These are phyloP conservation scores for Cataglyphis cursor DNA, from an alignment of 2,888 invertebrate genomes.

Conservation along the genomic window DNA sequence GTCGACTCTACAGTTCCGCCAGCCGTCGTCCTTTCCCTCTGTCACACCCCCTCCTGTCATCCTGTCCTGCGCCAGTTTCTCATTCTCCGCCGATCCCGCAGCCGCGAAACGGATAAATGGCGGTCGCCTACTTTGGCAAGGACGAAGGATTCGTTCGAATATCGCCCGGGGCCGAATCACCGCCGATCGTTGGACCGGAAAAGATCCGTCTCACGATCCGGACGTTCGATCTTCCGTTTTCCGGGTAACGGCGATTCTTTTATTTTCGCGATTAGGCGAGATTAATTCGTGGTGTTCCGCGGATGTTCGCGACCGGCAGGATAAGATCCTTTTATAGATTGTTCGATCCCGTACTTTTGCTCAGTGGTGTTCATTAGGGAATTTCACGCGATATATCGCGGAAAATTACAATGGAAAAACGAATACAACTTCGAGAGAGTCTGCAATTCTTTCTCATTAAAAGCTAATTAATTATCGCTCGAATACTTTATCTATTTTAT, in stretches of 20 bases:
- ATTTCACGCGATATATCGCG: constrained; percentile 35
- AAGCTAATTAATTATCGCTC: constrained; percentile 14
- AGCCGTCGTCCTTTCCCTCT: too few relatives aligned
- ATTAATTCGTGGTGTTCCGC: constrained; percentile 44
- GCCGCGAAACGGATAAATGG: constrained; percentile 43
- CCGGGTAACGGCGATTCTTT: constrained; percentile 8
- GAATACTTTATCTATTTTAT: neutral
- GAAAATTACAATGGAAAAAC: neutral
- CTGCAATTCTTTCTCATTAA: neutral
- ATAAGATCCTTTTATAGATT: constrained; percentile 39
- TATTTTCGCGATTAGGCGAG: constrained; percentile 49
- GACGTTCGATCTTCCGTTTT: constrained; percentile 33
- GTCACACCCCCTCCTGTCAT: neutral
- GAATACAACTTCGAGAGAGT: neutral
- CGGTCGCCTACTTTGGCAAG: constrained; percentile 30
- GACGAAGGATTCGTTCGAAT: constrained; percentile 37
- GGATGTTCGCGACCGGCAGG: constrained; percentile 21
- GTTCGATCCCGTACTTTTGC: constrained; percentile 29
- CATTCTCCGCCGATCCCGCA: constrained; percentile 29
- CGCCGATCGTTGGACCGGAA: neutral
- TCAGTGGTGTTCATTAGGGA: constrained; percentile 13
- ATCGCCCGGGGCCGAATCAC: neutral
- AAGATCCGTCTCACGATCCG: constrained; percentile 35
- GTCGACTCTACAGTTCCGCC: neutral
- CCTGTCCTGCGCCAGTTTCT: constrained; percentile 27